Conservation (phyloP, 2,888 invertebrate genomes). For the Quadriops clusia region DNA sequence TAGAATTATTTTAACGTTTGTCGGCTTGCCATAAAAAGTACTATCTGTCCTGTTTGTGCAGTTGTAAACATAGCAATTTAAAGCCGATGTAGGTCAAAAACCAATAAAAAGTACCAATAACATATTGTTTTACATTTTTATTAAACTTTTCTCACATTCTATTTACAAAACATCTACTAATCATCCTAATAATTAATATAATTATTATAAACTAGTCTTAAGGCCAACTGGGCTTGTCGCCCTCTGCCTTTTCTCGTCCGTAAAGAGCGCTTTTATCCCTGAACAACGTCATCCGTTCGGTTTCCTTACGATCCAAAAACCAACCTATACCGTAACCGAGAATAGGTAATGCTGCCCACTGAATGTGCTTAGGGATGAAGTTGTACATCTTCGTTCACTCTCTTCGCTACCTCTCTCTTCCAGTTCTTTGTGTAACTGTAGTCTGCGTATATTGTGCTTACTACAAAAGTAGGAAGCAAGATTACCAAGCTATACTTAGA, state of each 20-base stretch:
- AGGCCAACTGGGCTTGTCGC: slow-evolving; percentile 65
- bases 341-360: slow-evolving; percentile 42
- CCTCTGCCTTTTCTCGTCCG: slow-evolving; percentile 51
- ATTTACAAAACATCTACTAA: no score
- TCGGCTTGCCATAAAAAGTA: no score
- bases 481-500: slow-evolving; percentile 56
- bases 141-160: no score
- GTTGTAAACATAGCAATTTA: no score
- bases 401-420: slow-evolving; percentile 38
- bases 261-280: slow-evolving; percentile 72
- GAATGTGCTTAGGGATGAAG: slow-evolving; percentile 40
- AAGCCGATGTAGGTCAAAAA: no score
- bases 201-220: slow-evolving; percentile 15
- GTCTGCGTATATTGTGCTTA: slow-evolving; percentile 54
- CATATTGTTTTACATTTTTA: no score
- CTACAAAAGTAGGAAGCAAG: slow-evolving; percentile 51
- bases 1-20: no score
- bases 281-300: slow-evolving; percentile 56
- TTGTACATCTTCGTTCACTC: slow-evolving; percentile 43
- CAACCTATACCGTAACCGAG: slow-evolving; percentile 49
- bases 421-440: slow-evolving; percentile 60
- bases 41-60: no score
- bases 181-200: no score
- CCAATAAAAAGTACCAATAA: no score
- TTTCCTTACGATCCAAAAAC: slow-evolving; percentile 56